Evolutionary conservation across 2,888 invertebrate species (phyloP), one percentile per base, ranked within the genome.

Genomic region (Macrophya annulata): DNA sequence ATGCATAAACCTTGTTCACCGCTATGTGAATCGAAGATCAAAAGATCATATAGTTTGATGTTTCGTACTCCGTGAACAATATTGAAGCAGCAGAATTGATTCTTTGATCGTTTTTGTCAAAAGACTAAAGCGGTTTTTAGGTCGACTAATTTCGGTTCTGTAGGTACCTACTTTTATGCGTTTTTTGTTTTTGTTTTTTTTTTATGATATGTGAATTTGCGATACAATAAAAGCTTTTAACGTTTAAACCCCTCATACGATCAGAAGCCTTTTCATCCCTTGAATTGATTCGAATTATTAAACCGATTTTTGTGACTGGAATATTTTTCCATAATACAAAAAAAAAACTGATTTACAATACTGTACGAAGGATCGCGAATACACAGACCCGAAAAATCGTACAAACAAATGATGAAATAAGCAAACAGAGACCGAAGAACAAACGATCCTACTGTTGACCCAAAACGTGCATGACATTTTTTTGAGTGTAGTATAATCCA

Each of bases 401-500:
- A 15, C 45, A 25, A 74, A 45, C 25, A 17, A 74, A 48, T 25
- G 45, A 21, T 25, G 12, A 45, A 12, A 45, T 21, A 74, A 15
- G 21, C 45, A 74, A 74, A 74, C 37, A 72, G 45, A 74, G 10
- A n/a, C 74, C 21, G 21, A 45, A 25, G 5, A 74, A 74, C 74
- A 74, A 45, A 74, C 43, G 45, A 6, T n/a, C n/a, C 1, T 31
- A 74, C 74, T 21, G 74, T 74, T 43, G 45, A 74, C 10, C 12
- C 21, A 74, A 43, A 74, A 21, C 25, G 48, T 12, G 74, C 45
- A 25, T 45, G 74, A 45, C 48, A 45, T 74, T 74, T 74, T 74
- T 48, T 21, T 74, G 10, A 45, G 21, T 45, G n/a, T 74, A n/a
- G 72, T 6, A 31, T 31, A 74, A 45, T 74, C 74, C 25, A 25